Conservation (phyloP, 2,888 invertebrate species). For the Mesorhabditis sp. region DNA sequence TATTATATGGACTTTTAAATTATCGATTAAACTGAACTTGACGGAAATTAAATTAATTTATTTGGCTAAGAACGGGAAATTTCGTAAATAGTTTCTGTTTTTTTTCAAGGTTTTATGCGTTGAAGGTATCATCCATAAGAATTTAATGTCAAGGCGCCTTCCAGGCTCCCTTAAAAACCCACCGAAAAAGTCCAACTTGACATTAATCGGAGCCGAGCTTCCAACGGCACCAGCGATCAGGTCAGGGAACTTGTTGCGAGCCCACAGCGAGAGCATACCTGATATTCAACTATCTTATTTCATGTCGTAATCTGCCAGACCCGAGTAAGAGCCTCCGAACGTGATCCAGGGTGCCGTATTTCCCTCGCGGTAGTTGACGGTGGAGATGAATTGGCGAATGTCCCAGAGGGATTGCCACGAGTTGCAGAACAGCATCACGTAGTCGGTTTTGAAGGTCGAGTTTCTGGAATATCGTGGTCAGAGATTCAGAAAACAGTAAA, state of each 20-base stretch:
- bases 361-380: slow-evolving; percentile 65
- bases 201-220: slow-evolving; percentile 81
- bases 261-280: slow-evolving; percentile 83
- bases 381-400: slow-evolving; percentile 75
- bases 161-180: too few relatives aligned
- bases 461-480: slow-evolving; percentile 10
- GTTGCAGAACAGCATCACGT: slow-evolving; percentile 75
- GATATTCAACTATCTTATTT: slow-evolving; percentile 62
- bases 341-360: slow-evolving; percentile 74
- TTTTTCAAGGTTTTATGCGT: too few relatives aligned
- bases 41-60: too few relatives aligned
- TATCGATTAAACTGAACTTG: too few relatives aligned
- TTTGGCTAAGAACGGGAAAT: too few relatives aligned
- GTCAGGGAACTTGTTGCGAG: slow-evolving; percentile 76
- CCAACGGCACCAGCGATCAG: slow-evolving; percentile 80
- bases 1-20: too few relatives aligned
- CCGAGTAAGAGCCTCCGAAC: slow-evolving; percentile 77
- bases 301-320: not conserved
- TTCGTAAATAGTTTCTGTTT: too few relatives aligned
- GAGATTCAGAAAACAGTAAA: not conserved
- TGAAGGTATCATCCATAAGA: too few relatives aligned
- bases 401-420: slow-evolving; percentile 71
- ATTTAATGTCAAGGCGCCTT: too few relatives aligned
- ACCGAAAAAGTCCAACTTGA: slow-evolving; percentile 79
- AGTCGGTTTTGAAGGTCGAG: slow-evolving; percentile 43